Conservation (phyloP, 1,140 invertebrate genomes). For the Formica exsecta region DNA sequence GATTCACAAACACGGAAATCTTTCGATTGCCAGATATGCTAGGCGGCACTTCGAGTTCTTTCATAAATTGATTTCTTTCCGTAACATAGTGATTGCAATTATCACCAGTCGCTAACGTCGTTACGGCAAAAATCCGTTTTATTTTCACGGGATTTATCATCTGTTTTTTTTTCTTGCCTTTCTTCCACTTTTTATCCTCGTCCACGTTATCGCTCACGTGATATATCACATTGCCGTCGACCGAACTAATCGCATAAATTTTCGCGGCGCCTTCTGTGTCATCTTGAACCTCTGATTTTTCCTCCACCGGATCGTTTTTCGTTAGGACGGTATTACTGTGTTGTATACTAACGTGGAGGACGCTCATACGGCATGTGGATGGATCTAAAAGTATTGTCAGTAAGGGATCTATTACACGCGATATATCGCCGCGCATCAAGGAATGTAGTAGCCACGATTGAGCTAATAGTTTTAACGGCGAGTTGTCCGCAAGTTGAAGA, state of each 20-base stretch:
- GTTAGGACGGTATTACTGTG: conserved; percentile 88
- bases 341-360: conserved; percentile 93
- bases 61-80: conserved; percentile 86
- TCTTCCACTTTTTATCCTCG: conserved; percentile 79
- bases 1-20: conserved; percentile 88
- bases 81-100: conserved; percentile 86
- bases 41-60: conserved; percentile 87
- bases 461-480: conserved; percentile 90
- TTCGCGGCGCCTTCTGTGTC: conserved; percentile 88
- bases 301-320: conserved; percentile 81
- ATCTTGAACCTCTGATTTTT: conserved; percentile 81
- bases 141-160: conserved; percentile 85
- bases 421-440: conserved; percentile 92
- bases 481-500: conserved; percentile 89
- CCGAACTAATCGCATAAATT: conserved; percentile 95
- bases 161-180: conserved; percentile 78
- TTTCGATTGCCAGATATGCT: conserved; percentile 85
- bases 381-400: conserved; percentile 93
- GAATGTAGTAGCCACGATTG: conserved; percentile 92
- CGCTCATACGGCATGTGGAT: conserved; percentile 94
- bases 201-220: conserved; percentile 89
- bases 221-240: conserved; percentile 95
- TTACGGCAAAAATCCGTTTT: conserved; percentile 86
- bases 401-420: conserved; percentile 93
- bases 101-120: conserved; percentile 83